Evolutionary conservation across 2,113 vertebrate genomes (phyloP), one percentile per base, ranked within the genome.

Genomic region (Edolisoma coerulescens): DNA sequence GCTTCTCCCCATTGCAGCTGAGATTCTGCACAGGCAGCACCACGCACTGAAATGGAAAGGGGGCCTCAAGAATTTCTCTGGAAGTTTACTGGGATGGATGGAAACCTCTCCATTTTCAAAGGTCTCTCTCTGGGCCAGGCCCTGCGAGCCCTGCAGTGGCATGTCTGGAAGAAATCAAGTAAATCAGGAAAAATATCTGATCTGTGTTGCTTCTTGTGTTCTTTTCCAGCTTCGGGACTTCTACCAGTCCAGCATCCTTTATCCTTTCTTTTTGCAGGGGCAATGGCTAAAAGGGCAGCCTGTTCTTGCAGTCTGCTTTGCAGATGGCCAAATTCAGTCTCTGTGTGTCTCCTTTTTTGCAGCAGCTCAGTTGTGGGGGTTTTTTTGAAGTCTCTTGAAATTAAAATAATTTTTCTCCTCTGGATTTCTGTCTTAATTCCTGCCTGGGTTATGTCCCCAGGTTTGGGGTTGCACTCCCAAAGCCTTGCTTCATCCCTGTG

Each of bases 1-100:
- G 15, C 63, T 54, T 65, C 13, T 78, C 9, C 23, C 10, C 11
- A 0, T 32, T 18, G 3, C 35, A 56, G 4, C 17, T 0, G 2
- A 21, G 44, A 6, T 45, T 41, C 56, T 53, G 37, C 45, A n/a
- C 23, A 26, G 60, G 52, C n/a, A 84, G 9, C 35, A 13, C n/a
- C 3, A 10, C 3, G 6, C 45, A 13, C 6, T 20, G 23, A 67
- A 64, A 44, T 23, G n/a, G 56, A 73, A 45, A 67, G 9, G 3
- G 6, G 5, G 2, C 18, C 5, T 1, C 3, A 16, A 61, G 24
- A 50, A 79, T 64, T 75, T 16, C 11, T 13, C 67, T 16, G 24
- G 18, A 80, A 83, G 5, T 56, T 60, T 13, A 3, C 12, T 44
- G 53, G 57, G 85, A 52, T 3, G 13, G 26, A 18, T 52, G 26